Evolutionary conservation across 2,113 vertebrate genomes (phyloP).

Genomic region (Dascyllus trimaculatus): DNA sequence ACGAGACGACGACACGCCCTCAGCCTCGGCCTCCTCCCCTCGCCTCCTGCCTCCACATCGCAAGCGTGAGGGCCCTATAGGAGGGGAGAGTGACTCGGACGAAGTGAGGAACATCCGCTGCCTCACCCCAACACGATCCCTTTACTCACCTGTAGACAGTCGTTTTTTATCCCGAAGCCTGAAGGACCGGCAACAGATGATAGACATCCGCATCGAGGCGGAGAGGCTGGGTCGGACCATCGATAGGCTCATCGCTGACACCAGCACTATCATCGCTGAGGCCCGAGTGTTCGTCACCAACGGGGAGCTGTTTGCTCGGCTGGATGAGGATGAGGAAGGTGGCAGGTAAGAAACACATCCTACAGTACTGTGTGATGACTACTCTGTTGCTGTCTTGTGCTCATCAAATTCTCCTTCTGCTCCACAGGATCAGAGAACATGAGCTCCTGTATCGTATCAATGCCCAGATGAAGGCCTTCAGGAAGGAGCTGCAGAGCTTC

Average conservation of each 20-base stretch:
- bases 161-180: conserved; percentile 93
- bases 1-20: conserved; percentile 89
- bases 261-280: conserved; percentile 97
- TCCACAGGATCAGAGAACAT: conserved; percentile 91
- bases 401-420: neutral
- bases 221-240: conserved; percentile 97
- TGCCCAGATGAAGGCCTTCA: conserved; percentile 98
- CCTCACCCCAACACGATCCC: conserved; percentile 93
- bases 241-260: conserved; percentile 96
- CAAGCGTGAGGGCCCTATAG: conserved; percentile 95
- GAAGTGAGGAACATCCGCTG: conserved; percentile 97
- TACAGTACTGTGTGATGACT: neutral
- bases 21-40: conserved; percentile 69
- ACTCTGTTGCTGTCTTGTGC: neutral
- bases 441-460: conserved; percentile 98
- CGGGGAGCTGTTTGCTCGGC: conserved; percentile 93
- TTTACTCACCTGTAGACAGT: conserved; percentile 88
- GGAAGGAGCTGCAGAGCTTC: conserved; percentile 97
- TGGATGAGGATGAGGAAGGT: conserved; percentile 97
- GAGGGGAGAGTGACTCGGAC: conserved; percentile 96
- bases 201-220: conserved; percentile 96
- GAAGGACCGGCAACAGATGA: conserved; percentile 97
- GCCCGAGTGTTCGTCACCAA: conserved; percentile 95
- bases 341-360: conserved; percentile 79
- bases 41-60: conserved; percentile 93